A percentile compares a stretch with the other conserved stretches of the same genome.
Evolutionary conservation across 2,113 vertebrate species (phyloP).

Genomic region (Salvelinus namaycush): DNA sequence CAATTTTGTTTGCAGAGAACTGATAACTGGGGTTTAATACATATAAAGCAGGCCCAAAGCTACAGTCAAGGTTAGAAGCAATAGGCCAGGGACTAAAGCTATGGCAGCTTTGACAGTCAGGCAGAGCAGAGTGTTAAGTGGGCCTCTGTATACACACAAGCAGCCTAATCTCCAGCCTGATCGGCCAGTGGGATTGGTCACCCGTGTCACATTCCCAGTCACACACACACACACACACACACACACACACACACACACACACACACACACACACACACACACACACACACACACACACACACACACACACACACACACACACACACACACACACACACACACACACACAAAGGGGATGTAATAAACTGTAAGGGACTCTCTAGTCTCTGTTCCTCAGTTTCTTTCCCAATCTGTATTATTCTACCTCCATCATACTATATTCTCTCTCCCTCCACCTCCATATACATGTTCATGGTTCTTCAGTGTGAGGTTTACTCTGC

Average conservation of each 20-base stretch:
- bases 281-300: too few relatives aligned
- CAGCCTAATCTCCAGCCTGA: conserved; percentile 59
- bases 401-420: background rate
- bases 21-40: background rate
- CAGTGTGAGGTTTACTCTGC: background rate
- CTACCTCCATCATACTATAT: background rate
- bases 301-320: too few relatives aligned
- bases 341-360: conserved; percentile 34
- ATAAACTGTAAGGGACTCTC: background rate
- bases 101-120: conserved; percentile 6
- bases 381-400: background rate
- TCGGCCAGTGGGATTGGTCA: conserved; percentile 61
- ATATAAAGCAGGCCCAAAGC: background rate
- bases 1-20: background rate
- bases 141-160: conserved; percentile 66
- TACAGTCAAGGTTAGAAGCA: too few relatives aligned
- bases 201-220: conserved; percentile 56
- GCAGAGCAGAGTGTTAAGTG: conserved; percentile 33
- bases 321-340: too few relatives aligned
- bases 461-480: background rate
- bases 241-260: too few relatives aligned
- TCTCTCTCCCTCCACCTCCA: background rate
- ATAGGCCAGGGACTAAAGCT: too few relatives aligned
- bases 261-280: too few relatives aligned
- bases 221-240: conserved; percentile 50